Base-by-base conservation (phyloP, 2,888 invertebrate genomes). In the Caprella mutica region DNA sequence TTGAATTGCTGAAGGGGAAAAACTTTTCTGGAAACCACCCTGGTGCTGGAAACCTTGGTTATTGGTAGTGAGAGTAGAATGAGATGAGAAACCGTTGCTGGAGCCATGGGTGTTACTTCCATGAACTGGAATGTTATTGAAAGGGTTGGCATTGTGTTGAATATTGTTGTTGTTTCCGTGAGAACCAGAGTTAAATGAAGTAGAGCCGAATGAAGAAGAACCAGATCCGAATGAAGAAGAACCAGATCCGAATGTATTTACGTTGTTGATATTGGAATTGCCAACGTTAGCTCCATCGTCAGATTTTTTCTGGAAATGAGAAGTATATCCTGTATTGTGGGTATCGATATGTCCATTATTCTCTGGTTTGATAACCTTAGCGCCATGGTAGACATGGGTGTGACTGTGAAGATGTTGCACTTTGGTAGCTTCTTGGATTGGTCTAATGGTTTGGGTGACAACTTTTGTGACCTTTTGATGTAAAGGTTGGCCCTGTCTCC, bases 351-450 rank as follows among this genome's bases (percentile, higher is more conserved):
- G 30, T 21, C 48, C 48, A 21, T 30, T 30, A 48, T 48, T 23
- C 21, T 30, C 48, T n/a, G 27, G 48, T 14, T 27, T 27, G 30
- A 48, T 17, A 29, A 48, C 48, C 26, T 48, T 27, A 5, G 48
- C 48, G 9, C 48, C 48, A 27, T 56, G 23, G 23, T 63, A 63
- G 27, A 52, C 26, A 30, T 63, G 63, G n/a, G 59, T 54, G 48
- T 63, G 63, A 14, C 52, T 56, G 54, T 63, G 63, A 14, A 56
- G 44, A 35, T 63, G 63, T 24, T 54, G 44, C 12, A 61, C 55
- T 33, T 55, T 55, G 12, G 44, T 30, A 24, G 55, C 30, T n/a
- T 55, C 30, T 17, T 29, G 17, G 35, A 30, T 19, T 17, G 54
- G 38, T n/a, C 24, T 33, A 12, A 54, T 33, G 14, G 42, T 54